These are phyloP conservation scores for Sycophila texana DNA, from an alignment of 2,888 invertebrate genomes.

Conservation along the genomic window DNA sequence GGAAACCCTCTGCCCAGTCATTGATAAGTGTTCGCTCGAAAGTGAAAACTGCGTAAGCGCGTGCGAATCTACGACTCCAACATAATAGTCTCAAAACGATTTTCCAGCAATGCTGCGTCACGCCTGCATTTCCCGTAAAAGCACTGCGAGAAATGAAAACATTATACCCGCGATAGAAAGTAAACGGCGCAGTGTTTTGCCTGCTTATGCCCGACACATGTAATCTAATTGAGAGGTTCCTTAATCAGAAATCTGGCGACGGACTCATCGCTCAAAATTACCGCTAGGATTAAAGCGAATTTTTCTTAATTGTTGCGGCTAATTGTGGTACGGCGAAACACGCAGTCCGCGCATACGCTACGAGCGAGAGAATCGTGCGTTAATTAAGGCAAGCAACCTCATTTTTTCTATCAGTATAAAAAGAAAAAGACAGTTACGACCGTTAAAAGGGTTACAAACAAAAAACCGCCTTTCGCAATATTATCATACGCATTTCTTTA, in stretches of 20 bases:
- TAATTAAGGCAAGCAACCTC: too few species aligned
- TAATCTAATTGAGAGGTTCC: constrained; percentile 46
- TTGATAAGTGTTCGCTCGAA: background rate
- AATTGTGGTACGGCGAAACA: background rate
- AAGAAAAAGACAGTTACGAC: too few species aligned
- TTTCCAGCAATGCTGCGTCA: background rate
- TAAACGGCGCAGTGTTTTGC: constrained; percentile 27
- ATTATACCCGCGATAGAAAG: constrained; percentile 43
- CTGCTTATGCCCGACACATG: constrained; percentile 7
- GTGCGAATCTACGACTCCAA: background rate
- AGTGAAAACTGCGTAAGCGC: background rate
- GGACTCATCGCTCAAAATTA: constrained; percentile 14
- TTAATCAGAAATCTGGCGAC: constrained; percentile 21
- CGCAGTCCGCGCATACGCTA: background rate
- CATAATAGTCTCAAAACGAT: background rate
- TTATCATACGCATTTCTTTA: too few species aligned
- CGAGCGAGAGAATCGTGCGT: background rate
- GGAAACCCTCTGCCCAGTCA: too few species aligned
- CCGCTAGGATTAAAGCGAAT: background rate
- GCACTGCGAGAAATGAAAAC: constrained; percentile 35
- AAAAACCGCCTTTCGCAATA: too few species aligned
- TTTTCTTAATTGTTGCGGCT: constrained; percentile 30
- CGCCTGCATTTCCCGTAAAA: constrained; percentile 1
- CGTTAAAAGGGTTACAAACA: too few species aligned
- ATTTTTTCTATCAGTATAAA: too few species aligned